Conservation (phyloP, 2,888 invertebrate species). For the Nemotelus pantherinus region DNA sequence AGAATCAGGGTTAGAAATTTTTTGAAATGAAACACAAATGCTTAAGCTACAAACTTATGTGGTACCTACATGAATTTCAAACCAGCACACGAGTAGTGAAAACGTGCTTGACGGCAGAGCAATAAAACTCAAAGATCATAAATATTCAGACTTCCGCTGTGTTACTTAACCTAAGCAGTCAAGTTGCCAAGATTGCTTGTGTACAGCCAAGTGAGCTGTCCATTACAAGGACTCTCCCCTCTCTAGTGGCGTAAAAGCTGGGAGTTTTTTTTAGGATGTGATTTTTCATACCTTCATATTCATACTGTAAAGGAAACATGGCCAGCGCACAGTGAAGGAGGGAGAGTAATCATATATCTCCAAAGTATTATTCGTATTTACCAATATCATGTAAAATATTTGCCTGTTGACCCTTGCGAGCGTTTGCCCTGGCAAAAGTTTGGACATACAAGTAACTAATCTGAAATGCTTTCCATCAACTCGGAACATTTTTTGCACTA, state of each 20-base stretch:
- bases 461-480: constrained; percentile 21
- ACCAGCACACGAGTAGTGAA: too few species aligned
- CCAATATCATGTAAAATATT: constrained; percentile 9
- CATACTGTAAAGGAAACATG: neutral
- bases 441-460: constrained; percentile 20
- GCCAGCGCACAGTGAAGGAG: neutral
- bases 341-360: neutral
- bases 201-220: neutral
- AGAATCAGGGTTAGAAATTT: too few species aligned
- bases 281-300: constrained; percentile 10
- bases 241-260: constrained; percentile 5
- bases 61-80: too few species aligned
- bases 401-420: neutral
- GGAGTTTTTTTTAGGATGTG: constrained; percentile 14
- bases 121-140: constrained; percentile 29
- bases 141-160: constrained; percentile 22
- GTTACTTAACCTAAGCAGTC: constrained; percentile 16
- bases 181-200: neutral
- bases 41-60: too few species aligned
- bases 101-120: neutral
- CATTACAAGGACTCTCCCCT: neutral
- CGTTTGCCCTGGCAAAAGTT: neutral
- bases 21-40: too few species aligned
- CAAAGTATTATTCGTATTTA: neutral
- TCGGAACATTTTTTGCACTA: neutral